Percentiles rank a stretch among this genome's conserved stretches.
Evolutionary conservation across 2,888 invertebrate genomes (phyloP).

Genomic region (Cyclophora albipunctata): DNA sequence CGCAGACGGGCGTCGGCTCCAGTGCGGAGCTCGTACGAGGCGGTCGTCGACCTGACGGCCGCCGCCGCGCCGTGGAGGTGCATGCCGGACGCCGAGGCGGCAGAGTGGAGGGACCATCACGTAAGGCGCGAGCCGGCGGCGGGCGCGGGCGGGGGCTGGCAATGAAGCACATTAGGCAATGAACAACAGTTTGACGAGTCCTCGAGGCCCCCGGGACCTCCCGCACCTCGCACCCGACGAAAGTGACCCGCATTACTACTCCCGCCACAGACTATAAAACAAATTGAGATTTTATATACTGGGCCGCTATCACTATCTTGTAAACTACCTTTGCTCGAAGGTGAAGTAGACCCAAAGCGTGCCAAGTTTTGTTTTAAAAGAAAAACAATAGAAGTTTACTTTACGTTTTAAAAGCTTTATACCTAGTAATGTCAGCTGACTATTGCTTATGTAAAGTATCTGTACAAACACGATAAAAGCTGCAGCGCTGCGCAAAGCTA

Average conservation of each 20-base stretch:
- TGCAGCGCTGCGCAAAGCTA: slow-evolving; percentile 11
- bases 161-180: slow-evolving; percentile 13
- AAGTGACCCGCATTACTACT: slow-evolving; percentile 1
- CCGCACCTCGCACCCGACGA: slow-evolving; percentile 7
- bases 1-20: slow-evolving; percentile 21
- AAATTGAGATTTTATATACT: no score
- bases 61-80: slow-evolving; percentile 1
- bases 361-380: no score
- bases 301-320: no score
- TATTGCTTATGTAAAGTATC: no score
- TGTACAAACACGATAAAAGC: background rate
- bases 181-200: slow-evolving; percentile 12
- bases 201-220: slow-evolving; percentile 11
- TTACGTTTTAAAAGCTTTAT: no score
- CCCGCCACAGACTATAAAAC: no score
- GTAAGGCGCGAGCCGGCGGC: slow-evolving; percentile 1
- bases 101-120: background rate
- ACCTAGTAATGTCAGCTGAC: background rate
- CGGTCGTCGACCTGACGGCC: slow-evolving; percentile 4
- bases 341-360: no score
- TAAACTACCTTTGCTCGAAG: no score
- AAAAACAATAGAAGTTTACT: no score
- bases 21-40: no score
- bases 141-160: slow-evolving; percentile 4
- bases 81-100: no score